A percentile compares a stretch with the other conserved stretches of the same genome.
phyloP scores from a whole-genome alignment of 2,888 invertebrate species.

The Drosophila prolongata region DNA sequence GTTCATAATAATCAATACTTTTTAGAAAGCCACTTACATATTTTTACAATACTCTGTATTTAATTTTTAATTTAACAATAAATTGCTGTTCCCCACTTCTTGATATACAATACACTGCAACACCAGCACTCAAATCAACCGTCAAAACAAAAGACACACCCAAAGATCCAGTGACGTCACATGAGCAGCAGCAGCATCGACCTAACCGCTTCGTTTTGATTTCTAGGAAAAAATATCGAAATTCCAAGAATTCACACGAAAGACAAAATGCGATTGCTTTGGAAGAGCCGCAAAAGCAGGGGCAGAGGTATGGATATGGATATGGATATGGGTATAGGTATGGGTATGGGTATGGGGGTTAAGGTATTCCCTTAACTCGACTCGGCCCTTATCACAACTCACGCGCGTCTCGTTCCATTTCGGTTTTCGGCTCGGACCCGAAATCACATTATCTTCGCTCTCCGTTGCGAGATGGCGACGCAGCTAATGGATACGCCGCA shows the following conservation, averaged over 20 bases:
- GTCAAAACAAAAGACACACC: constrained; percentile 9
- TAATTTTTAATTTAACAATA: background rate
- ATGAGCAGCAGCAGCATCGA: constrained; percentile 25
- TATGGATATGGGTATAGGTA: background rate
- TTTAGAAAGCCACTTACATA: too few relatives aligned
- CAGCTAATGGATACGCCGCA: constrained; percentile 74
- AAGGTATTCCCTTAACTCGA: constrained; percentile 82
- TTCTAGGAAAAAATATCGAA: constrained; percentile 83
- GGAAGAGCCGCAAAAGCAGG: constrained; percentile 23
- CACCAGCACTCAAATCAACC: background rate
- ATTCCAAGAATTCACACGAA: constrained; percentile 82
- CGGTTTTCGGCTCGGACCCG: constrained; percentile 60
- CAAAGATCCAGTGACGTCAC: constrained; percentile 58
- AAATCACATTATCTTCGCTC: constrained; percentile 71
- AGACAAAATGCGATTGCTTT: constrained; percentile 68
- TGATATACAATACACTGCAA: background rate
- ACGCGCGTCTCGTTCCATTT: constrained; percentile 79
- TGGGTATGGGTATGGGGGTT: constrained; percentile 14
- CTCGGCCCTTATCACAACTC: constrained; percentile 72
- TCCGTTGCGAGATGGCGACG: constrained; percentile 45
- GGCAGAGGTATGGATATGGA: background rate
- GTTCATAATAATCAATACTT: too few relatives aligned
- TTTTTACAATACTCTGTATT: background rate
- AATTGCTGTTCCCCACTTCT: background rate
- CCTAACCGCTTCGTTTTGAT: constrained; percentile 42